Evolutionary conservation across 2,888 invertebrate species (phyloP).

Genomic region (Leptinotarsa juncta): DNA sequence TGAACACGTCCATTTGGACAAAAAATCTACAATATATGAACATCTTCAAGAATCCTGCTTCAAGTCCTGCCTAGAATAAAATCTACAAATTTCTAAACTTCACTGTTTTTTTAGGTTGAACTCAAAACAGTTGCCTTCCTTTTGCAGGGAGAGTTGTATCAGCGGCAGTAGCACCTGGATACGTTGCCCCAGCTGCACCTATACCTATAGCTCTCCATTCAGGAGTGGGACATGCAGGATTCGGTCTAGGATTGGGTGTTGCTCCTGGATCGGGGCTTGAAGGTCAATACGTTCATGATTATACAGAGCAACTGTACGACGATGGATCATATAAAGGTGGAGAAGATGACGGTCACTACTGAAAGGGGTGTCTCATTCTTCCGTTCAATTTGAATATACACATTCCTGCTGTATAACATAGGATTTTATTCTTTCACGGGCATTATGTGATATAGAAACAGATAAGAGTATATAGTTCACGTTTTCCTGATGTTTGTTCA

Average conservation of each 20-base stretch:
- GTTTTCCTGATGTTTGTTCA: too few relatives aligned
- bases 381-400: too few relatives aligned
- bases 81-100: too few relatives aligned
- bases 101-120: too few relatives aligned
- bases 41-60: too few relatives aligned
- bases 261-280: constrained; percentile 50
- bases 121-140: background rate
- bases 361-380: background rate
- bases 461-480: too few relatives aligned
- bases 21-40: too few relatives aligned
- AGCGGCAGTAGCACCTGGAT: constrained; percentile 47
- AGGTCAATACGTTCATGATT: constrained; percentile 54
- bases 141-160: constrained; percentile 50
- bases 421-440: background rate
- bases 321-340: constrained; percentile 55
- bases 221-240: constrained; percentile 25
- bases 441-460: too few relatives aligned
- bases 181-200: constrained; percentile 39
- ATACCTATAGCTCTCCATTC: constrained; percentile 30
- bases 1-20: too few relatives aligned
- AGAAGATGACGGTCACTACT: constrained; percentile 16
- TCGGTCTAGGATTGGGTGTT: constrained; percentile 26
- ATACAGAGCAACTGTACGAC: constrained; percentile 53
- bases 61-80: too few relatives aligned
- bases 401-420: too few relatives aligned